A percentile compares a stretch with the other conserved stretches of the same genome.
phyloP scores from a whole-genome alignment of 1,140 invertebrate genomes.

The Eupristina koningsbergeri region DNA sequence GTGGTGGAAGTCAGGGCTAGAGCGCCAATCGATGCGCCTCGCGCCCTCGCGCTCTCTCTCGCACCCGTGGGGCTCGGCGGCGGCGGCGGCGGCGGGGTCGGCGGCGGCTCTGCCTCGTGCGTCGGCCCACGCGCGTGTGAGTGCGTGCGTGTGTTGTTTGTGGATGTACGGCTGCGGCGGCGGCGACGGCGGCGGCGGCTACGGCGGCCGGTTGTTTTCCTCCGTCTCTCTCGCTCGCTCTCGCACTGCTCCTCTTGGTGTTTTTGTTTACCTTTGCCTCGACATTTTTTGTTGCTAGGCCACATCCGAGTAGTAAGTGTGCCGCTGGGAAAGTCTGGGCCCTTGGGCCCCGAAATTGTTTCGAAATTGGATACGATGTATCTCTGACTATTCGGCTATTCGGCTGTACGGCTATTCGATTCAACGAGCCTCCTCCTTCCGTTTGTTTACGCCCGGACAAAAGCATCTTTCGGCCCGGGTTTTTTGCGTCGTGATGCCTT shows the following conservation, averaged over 20 bases:
- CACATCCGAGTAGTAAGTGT: not conserved
- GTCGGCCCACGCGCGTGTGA: not conserved
- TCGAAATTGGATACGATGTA: not conserved
- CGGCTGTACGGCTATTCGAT: not conserved
- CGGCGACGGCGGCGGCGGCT: not conserved
- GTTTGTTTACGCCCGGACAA: not conserved
- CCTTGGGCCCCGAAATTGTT: not conserved
- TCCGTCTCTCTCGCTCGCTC: not conserved
- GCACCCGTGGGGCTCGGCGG: conserved; percentile 9
- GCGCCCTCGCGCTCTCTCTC: conserved; percentile 51
- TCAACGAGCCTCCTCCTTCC: too few species aligned
- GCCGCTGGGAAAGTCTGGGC: not conserved
- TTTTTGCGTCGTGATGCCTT: not conserved
- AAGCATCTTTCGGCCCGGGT: not conserved
- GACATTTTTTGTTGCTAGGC: conserved; percentile 24
- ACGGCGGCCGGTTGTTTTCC: not conserved
- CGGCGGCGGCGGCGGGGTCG: not conserved
- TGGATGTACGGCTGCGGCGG: not conserved
- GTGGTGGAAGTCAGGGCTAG: conserved; percentile 73
- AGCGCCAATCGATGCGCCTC: conserved; percentile 71
- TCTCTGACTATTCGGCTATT: too few species aligned
- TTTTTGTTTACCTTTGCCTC: conserved; percentile 11
- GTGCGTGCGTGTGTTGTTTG: not conserved
- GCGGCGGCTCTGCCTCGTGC: not conserved
- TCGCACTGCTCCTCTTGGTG: conserved; percentile 3